phyloP scores from a whole-genome alignment of 2,888 invertebrate genomes.

The Lordiphosa fenestrarum region DNA sequence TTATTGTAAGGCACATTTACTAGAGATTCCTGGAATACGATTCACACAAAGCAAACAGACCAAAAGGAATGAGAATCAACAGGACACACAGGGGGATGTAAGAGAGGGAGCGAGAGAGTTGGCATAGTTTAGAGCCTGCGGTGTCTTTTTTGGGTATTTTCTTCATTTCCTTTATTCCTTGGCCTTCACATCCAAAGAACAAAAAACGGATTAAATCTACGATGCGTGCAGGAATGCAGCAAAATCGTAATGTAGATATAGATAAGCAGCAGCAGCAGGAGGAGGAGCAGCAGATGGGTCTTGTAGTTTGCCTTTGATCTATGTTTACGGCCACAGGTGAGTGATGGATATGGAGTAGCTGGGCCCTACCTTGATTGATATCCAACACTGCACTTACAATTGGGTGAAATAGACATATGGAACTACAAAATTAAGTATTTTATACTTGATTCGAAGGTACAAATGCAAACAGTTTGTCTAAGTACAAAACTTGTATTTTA shows the following conservation, averaged over 20 bases:
- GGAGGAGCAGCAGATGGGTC: neutral
- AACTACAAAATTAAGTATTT: too few species aligned
- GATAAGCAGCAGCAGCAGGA: neutral
- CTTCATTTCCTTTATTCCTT: constrained; percentile 6
- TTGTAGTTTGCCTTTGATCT: neutral
- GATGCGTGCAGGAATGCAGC: constrained; percentile 50
- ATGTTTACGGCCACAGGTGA: constrained; percentile 6
- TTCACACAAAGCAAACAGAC: constrained; percentile 18
- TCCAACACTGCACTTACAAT: neutral
- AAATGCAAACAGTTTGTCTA: too few species aligned
- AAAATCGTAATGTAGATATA: neutral
- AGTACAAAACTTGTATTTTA: too few species aligned
- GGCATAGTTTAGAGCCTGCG: constrained; percentile 19
- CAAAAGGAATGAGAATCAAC: constrained; percentile 1
- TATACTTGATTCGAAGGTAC: too few species aligned
- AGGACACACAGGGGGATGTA: too few species aligned
- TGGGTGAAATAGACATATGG: too few species aligned
- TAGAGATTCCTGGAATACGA: constrained; percentile 40
- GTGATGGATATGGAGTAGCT: constrained; percentile 1
- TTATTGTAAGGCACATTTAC: constrained; percentile 42
- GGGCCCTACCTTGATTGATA: constrained; percentile 1
- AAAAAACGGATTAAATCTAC: constrained; percentile 54
- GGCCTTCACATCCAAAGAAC: constrained; percentile 16
- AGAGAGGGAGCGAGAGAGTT: neutral
- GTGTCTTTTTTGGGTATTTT: constrained; percentile 18